Base-by-base conservation (phyloP, 2,113 vertebrate genomes). In the Lutjanus erythropterus region DNA sequence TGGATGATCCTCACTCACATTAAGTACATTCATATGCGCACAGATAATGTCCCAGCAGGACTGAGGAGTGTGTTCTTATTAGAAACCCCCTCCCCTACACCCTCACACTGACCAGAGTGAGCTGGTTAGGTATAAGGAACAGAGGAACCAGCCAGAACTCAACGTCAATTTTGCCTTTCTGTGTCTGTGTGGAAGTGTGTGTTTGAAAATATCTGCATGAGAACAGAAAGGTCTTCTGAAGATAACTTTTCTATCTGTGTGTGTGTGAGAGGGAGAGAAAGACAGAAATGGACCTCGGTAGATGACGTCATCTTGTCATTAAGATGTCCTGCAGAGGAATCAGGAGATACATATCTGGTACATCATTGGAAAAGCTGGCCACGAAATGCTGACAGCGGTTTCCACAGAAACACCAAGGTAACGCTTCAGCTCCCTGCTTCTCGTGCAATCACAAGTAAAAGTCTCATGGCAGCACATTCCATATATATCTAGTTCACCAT, bases 11-110 rank as follows among this genome's bases (percentile, higher is more conserved):
- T 65, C 68, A 46, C 37, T 78, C 78, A 47, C 59, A 80, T 73
- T 78, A 69, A 71, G 62, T 65, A 67, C 33, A 50, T 80, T 65
- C n/a, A 1, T 55, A 56, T 60, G 64, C 27, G 16, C 41, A 61
- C 53, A 70, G 75, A 76, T 74, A 84, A 80, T 68, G 58, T 84
- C 88, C 68, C 66, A 83, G 75, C 56, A 75, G 60, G 47, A 71
- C 55, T 15, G 41, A 33, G 41, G 44, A 72, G 27, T 60, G 39
- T 58, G 47, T 73, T 80, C 65, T 80, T 76, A 86, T 86, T 74
- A 56, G 52, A 83, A 68, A 35, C 4, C 12, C 23, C 31, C 71
- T 9, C 5, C 18, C n/a, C 12, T 4, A 8, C 53, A 27, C 56
- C 35, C 44, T 69, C 23, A 61, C 25, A 55, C 19, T 71, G 65